Base-by-base conservation (phyloP, 37 sponge, comb jelly and placozoan genomes). In the Haliclona indistincta region DNA sequence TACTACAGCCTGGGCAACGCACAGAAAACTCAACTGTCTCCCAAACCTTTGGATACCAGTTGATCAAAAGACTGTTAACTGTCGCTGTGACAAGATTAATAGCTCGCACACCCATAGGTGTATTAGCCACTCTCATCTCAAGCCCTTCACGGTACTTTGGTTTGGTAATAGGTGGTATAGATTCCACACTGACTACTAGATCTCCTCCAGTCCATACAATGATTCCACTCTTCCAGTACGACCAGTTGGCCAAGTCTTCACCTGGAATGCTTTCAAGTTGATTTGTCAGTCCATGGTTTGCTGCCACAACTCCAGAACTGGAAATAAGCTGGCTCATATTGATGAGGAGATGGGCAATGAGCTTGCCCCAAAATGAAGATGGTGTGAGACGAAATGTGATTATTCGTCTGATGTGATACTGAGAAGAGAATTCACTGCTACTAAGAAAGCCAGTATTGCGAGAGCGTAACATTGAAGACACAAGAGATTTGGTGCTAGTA, bases 11-110 rank as follows among this genome's bases (percentile, higher is more conserved):
- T 36, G 69, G 65, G 58, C 90, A 89, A 0, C 81, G 84, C 20
- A 83, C 72, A 60, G 68, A 73, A 2, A 84, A 41, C 43, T 74
- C 67, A 2, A 80, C 76, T 0, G 67, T 45, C 0, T 43, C 38
- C 90, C 90, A 89, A 11, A 89, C 7, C 6, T 23, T 49, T 15
- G 90, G 84, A 51, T 79, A 89, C 90, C 90, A 89, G 44, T 84
- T 80, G 33, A 25, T 66, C n/a, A 89, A 56, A n/a, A 89, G 76
- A 33, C 74, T 80, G 28, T 77, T 80, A 28, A 84, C 49, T 29
- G 69, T 54, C 56, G 68, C 65, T 7, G 67, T 56, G 45, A 89
- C 61, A 1, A 58, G 54, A n/a, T 74, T 68, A 70, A 89, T 75
- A 2, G 64, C 74, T 33, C 61, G 63, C 20, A 54, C 33, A 0